A percentile compares a stretch with the other conserved stretches of the same genome.
phyloP scores from a whole-genome alignment of 2,888 invertebrate genomes.

The Meteorus cinctellus region DNA sequence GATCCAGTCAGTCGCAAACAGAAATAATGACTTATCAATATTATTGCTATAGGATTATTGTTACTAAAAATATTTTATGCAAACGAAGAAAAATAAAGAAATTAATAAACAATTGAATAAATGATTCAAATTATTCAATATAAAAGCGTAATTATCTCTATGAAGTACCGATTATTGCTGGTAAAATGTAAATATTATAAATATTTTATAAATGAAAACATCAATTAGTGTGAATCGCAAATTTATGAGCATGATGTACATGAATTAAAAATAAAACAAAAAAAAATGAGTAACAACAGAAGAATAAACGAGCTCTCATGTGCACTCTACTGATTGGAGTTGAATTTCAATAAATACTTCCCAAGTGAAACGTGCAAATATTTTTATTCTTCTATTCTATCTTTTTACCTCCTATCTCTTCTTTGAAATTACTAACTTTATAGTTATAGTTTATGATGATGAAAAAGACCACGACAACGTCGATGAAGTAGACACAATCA shows the following conservation, averaged over 20 bases:
- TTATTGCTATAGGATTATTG: slow-evolving; percentile 50
- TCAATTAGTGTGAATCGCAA: slow-evolving; percentile 29
- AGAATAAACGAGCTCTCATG: slow-evolving; percentile 56
- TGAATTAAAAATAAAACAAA: slow-evolving; percentile 44
- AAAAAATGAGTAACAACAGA: slow-evolving; percentile 46
- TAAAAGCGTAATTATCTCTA: slow-evolving; percentile 53
- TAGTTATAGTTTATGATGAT: slow-evolving; percentile 1
- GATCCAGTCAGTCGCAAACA: slow-evolving; percentile 44
- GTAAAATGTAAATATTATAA: slow-evolving; percentile 67
- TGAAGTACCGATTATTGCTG: slow-evolving; percentile 55
- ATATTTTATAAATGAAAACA: slow-evolving; percentile 68
- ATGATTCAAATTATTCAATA: slow-evolving; percentile 37
- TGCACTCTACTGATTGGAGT: slow-evolving; percentile 63
- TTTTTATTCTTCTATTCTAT: neutral
- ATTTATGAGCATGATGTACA: slow-evolving; percentile 3
- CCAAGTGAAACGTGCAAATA: slow-evolving; percentile 54
- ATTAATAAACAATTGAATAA: slow-evolving; percentile 41
- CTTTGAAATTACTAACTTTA: neutral
- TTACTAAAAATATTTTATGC: slow-evolving; percentile 48
- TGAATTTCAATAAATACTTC: slow-evolving; percentile 69
- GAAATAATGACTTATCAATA: slow-evolving; percentile 36
- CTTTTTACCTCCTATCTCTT: neutral
- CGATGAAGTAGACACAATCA: neutral
- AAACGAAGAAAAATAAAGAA: slow-evolving; percentile 41
- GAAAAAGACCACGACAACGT: neutral